Percentiles rank a stretch among this genome's conserved stretches.
These are phyloP conservation scores for Solen grandis DNA, from an alignment of 1,140 invertebrate genomes.

Conservation along the genomic window DNA sequence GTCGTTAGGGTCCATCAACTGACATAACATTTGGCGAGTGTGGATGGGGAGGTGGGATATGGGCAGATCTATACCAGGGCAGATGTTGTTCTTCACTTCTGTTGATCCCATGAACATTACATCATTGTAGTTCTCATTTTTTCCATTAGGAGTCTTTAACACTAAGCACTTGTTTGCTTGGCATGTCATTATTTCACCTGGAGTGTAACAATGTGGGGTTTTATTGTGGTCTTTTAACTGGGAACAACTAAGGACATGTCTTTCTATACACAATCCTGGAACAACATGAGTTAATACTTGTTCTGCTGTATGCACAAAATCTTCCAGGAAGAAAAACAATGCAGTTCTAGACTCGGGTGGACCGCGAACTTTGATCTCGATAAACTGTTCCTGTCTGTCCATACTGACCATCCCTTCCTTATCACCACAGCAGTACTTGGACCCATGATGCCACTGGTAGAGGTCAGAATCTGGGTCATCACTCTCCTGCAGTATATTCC, in stretches of 20 bases:
- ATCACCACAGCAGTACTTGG: conserved; percentile 88
- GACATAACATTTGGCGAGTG: conserved; percentile 82
- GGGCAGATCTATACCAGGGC: conserved; percentile 82
- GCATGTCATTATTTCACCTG: conserved; percentile 84
- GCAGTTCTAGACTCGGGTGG: conserved; percentile 79
- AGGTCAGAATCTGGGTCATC: conserved; percentile 84
- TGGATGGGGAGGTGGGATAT: conserved; percentile 83
- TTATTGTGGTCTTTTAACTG: conserved; percentile 83
- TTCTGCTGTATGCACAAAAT: conserved; percentile 87
- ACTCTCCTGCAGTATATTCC: conserved; percentile 83
- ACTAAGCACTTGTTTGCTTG: conserved; percentile 67
- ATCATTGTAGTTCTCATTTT: conserved; percentile 86
- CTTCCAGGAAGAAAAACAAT: conserved; percentile 88
- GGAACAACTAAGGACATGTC: conserved; percentile 85
- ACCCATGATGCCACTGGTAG: conserved; percentile 90
- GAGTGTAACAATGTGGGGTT: conserved; percentile 84
- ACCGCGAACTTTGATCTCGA: conserved; percentile 88
- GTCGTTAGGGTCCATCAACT: conserved; percentile 89
- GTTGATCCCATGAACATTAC: conserved; percentile 86
- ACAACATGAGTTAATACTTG: conserved; percentile 85
- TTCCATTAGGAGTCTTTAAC: conserved; percentile 82
- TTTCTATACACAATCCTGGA: conserved; percentile 86
- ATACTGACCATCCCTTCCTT: conserved; percentile 89
- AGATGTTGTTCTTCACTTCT: conserved; percentile 80
- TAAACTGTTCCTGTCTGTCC: conserved; percentile 79